Conservation (phyloP, 2,888 invertebrate species). For the Prosopocoilus inquinatus region DNA sequence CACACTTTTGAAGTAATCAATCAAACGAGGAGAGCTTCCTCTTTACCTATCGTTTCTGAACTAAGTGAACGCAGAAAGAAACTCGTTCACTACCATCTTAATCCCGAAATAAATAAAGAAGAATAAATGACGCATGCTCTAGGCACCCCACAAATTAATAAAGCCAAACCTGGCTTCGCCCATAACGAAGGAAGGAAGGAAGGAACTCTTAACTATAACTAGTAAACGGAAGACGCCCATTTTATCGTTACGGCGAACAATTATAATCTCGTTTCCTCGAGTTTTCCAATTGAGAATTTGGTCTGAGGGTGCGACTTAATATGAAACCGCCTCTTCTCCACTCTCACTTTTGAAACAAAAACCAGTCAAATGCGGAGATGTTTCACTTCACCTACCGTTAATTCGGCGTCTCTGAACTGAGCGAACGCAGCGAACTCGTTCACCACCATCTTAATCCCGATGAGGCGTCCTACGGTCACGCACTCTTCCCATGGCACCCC, state of each 20-base stretch:
- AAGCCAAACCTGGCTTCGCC: too few species aligned
- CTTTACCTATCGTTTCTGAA: slow-evolving; percentile 64
- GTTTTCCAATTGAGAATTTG: too few species aligned
- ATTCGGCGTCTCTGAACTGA: slow-evolving; percentile 65
- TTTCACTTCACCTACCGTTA: slow-evolving; percentile 54
- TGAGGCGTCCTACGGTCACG: slow-evolving; percentile 73
- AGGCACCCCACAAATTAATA: too few species aligned
- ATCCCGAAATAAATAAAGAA: too few species aligned
- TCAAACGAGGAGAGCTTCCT: neutral
- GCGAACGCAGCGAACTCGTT: slow-evolving; percentile 93
- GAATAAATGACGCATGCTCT: too few species aligned
- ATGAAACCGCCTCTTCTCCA: neutral
- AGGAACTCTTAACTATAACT: too few species aligned
- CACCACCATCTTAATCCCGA: slow-evolving; percentile 86
- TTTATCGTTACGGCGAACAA: too few species aligned
- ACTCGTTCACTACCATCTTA: slow-evolving; percentile 90
- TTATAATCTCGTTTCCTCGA: too few species aligned
- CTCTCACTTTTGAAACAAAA: neutral
- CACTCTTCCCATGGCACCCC: slow-evolving; percentile 77
- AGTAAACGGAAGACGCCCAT: too few species aligned
- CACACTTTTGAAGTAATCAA: neutral
- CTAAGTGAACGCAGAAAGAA: slow-evolving; percentile 82
- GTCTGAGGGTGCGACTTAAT: too few species aligned
- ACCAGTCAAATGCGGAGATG: neutral
- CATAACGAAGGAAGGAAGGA: too few species aligned